Percentiles rank a stretch among this genome's conserved stretches.
These are phyloP conservation scores for Anthophora plumipes DNA, from an alignment of 2,888 invertebrate genomes.

Conservation along the genomic window DNA sequence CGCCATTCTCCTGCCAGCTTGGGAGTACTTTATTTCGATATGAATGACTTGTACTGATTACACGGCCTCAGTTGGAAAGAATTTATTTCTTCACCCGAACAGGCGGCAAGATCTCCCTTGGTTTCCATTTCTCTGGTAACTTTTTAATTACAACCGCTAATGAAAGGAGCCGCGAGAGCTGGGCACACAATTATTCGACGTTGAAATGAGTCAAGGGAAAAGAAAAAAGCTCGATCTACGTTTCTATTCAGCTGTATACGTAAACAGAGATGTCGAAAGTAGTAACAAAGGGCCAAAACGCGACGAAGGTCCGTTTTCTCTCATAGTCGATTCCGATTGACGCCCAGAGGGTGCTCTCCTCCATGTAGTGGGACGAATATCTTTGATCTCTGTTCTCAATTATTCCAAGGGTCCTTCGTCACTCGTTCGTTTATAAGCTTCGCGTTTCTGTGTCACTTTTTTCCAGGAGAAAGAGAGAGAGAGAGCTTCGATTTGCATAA, in stretches of 20 bases:
- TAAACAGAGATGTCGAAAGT: background rate
- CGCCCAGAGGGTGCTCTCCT: background rate
- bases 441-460: background rate
- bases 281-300: background rate
- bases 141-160: constrained; percentile 6
- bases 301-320: background rate
- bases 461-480: background rate
- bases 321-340: constrained; percentile 2
- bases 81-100: no score
- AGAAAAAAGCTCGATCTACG: no score
- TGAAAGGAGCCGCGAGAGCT: background rate
- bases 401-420: constrained; percentile 16
- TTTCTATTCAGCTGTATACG: no score
- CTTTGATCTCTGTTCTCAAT: constrained; percentile 45
- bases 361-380: background rate
- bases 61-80: no score
- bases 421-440: background rate
- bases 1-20: no score
- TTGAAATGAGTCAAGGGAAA: background rate
- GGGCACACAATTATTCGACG: background rate
- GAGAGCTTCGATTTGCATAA: background rate
- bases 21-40: no score
- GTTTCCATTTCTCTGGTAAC: no score
- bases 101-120: no score
- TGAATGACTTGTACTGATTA: no score